Percentiles rank a stretch among this genome's conserved stretches.
phyloP scores from a whole-genome alignment of 2,113 vertebrate species.

The Laticauda laticaudata region DNA sequence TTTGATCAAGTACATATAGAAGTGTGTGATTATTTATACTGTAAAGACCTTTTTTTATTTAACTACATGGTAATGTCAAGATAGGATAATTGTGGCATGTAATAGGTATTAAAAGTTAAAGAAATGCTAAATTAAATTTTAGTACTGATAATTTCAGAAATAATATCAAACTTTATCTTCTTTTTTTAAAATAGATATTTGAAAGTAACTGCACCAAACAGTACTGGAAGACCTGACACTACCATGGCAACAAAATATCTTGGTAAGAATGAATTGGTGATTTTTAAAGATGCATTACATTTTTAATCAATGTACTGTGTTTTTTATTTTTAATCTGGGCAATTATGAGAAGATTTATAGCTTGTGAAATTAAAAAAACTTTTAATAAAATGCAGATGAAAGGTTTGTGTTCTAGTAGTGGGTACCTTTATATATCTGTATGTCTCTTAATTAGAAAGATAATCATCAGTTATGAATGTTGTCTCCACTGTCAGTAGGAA shows the following conservation, averaged over 20 bases:
- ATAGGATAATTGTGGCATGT: background rate
- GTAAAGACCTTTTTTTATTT: background rate
- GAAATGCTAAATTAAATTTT: background rate
- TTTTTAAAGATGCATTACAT: background rate
- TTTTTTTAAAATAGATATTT: background rate
- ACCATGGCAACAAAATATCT: background rate
- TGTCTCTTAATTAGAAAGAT: conserved; percentile 5
- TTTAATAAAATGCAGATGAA: background rate
- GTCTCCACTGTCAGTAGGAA: background rate
- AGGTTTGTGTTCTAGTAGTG: background rate
- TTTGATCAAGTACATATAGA: background rate
- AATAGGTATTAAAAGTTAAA: background rate
- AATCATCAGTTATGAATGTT: background rate
- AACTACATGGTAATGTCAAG: background rate
- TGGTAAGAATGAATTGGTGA: background rate
- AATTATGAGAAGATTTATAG: background rate
- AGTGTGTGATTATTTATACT: background rate
- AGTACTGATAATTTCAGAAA: background rate
- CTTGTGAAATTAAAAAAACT: background rate
- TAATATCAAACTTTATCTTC: background rate
- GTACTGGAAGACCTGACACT: background rate
- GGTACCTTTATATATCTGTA: background rate
- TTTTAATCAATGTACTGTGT: background rate
- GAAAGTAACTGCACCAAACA: background rate
- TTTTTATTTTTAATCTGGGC: background rate